Percentiles rank a stretch among this genome's conserved stretches.
Evolutionary conservation across 2,888 invertebrate species (phyloP).

Genomic region (Pteria penguin): DNA sequence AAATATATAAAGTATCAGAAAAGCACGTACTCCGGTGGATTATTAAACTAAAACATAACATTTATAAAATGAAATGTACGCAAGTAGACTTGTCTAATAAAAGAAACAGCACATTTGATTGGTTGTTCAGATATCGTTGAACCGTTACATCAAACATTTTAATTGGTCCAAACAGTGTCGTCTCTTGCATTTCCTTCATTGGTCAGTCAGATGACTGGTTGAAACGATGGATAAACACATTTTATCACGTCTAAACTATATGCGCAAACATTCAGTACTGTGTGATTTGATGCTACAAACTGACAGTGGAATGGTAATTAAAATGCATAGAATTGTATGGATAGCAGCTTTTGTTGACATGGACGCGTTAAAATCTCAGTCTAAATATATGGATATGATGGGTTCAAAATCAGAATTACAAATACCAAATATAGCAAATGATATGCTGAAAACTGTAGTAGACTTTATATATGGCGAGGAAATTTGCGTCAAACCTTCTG

Average conservation of each 20-base stretch:
- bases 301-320: slow-evolving; percentile 35
- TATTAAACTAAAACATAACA: no score
- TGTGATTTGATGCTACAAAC: slow-evolving; percentile 59
- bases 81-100: no score
- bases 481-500: not conserved
- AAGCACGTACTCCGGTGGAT: no score
- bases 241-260: slow-evolving; percentile 27
- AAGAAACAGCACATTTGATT: no score
- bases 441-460: slow-evolving; percentile 31
- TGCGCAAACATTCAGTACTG: slow-evolving; percentile 35
- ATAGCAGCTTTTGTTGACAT: slow-evolving; percentile 46
- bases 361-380: not conserved
- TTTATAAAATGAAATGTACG: no score
- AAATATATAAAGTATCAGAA: no score
- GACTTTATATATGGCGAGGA: slow-evolving; percentile 36
- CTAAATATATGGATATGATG: not conserved
- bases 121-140: no score
- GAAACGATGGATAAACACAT: not conserved
- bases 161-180: no score
- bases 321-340: slow-evolving; percentile 54
- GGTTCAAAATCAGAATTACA: slow-evolving; percentile 13
- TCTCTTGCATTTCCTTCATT: no score
- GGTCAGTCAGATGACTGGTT: no score
- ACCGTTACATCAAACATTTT: no score
- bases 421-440: not conserved